These are phyloP conservation scores for Anas flavirostris DNA, from an alignment of 2,797 vertebrate species.

Conservation along the genomic window DNA sequence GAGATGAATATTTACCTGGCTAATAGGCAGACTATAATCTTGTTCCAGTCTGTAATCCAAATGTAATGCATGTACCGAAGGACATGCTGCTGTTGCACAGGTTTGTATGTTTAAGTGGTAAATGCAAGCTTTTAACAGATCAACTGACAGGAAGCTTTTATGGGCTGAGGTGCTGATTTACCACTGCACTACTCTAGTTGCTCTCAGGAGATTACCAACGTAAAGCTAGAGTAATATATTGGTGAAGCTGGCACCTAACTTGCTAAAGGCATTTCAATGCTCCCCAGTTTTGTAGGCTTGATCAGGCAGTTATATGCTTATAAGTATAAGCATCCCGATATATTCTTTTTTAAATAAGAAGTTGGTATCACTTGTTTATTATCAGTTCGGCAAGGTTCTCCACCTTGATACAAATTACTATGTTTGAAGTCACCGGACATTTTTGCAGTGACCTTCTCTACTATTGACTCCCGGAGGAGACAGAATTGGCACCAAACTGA, in stretches of 20 bases:
- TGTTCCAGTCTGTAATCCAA: constrained; percentile 6
- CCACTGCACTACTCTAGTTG: constrained; percentile 28
- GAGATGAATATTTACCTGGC: not conserved
- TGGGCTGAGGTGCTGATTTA: not conserved
- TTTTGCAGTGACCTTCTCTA: not conserved
- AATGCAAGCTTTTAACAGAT: constrained; percentile 3
- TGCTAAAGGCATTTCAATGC: not conserved
- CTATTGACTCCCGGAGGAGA: not conserved
- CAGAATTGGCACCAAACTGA: not conserved
- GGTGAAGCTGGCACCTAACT: constrained; percentile 37
- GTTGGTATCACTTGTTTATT: not conserved
- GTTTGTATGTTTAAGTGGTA: constrained; percentile 29
- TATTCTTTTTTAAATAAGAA: not conserved
- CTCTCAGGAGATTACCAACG: constrained; percentile 15
- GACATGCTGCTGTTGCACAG: constrained; percentile 36
- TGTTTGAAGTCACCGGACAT: not conserved
- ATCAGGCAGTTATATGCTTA: not conserved
- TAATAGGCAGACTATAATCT: not conserved
- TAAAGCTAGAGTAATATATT: constrained; percentile 31
- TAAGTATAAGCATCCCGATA: not conserved
- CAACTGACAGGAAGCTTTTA: not conserved
- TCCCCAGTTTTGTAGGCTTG: not conserved
- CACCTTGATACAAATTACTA: not conserved
- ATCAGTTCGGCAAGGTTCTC: not conserved
- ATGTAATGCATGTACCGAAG: constrained; percentile 62